These are phyloP conservation scores for Apodemia duryi DNA, from an alignment of 2,888 invertebrate genomes.

Conservation along the genomic window DNA sequence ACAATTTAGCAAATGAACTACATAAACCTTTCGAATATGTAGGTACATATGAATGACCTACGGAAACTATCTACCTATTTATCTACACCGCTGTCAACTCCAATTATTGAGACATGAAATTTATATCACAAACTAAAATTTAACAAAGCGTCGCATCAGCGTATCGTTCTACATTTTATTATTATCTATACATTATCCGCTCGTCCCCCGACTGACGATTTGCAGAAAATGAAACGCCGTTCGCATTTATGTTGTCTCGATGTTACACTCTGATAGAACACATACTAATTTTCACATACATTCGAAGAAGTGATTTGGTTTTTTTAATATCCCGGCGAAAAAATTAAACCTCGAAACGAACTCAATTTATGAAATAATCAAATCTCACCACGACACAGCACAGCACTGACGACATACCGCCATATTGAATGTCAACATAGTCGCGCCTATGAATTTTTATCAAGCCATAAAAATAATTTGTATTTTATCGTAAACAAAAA, in stretches of 20 bases:
- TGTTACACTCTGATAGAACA: slow-evolving; percentile 39
- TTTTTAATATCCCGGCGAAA: slow-evolving; percentile 20
- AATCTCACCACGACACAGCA: slow-evolving; percentile 97
- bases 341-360: slow-evolving; percentile 22
- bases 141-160: slow-evolving; percentile 45
- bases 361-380: slow-evolving; percentile 55
- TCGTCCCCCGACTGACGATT: slow-evolving; percentile 49
- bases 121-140: slow-evolving; percentile 31
- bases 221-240: slow-evolving; percentile 57
- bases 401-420: slow-evolving; percentile 97
- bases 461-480: slow-evolving; percentile 48
- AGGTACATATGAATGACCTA: neutral
- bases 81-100: neutral
- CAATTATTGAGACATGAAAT: neutral
- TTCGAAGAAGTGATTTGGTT: slow-evolving; percentile 18
- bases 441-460: slow-evolving; percentile 52
- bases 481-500: slow-evolving; percentile 29
- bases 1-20: neutral
- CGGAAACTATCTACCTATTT: slow-evolving; percentile 6
- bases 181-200: slow-evolving; percentile 58
- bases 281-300: slow-evolving; percentile 36
- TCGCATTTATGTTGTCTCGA: slow-evolving; percentile 30
- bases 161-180: slow-evolving; percentile 54
- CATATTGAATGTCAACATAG: slow-evolving; percentile 92
- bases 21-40: slow-evolving; percentile 1